A percentile compares a stretch with the other conserved stretches of the same genome.
Conservation (phyloP, 30 jellyfish, hydroid and myxozoan genomes). For the Turritopsis rubra region DNA sequence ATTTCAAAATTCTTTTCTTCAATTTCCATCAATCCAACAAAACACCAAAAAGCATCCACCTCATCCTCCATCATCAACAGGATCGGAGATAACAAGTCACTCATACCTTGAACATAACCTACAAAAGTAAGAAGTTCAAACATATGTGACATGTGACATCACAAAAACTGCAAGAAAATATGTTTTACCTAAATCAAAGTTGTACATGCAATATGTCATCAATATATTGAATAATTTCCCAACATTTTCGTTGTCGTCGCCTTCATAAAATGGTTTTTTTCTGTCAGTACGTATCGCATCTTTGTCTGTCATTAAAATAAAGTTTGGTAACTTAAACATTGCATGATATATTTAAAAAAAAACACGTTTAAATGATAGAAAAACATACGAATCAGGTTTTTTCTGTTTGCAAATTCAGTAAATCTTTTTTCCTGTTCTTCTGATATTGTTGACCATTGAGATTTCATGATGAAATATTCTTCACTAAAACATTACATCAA, state of each 20-base stretch:
- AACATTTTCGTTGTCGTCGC: constrained; percentile 61
- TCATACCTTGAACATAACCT: constrained; percentile 98
- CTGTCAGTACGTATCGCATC: constrained; percentile 84
- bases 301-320: constrained; percentile 37
- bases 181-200: constrained; percentile 85
- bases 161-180: background rate
- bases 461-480: constrained; percentile 48
- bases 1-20: constrained; percentile 78
- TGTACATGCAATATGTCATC: constrained; percentile 97
- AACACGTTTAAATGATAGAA: background rate
- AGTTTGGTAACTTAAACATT: background rate
- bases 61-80: constrained; percentile 78
- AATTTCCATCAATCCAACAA: constrained; percentile 83
- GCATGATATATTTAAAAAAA: background rate
- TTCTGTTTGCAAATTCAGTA: constrained; percentile 65
- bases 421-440: constrained; percentile 53
- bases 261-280: constrained; percentile 46
- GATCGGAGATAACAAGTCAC: constrained; percentile 86
- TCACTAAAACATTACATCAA: background rate
- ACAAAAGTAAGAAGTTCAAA: background rate
- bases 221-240: constrained; percentile 53
- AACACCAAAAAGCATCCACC: constrained; percentile 90
- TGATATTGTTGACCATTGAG: constrained; percentile 77
- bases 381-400: constrained; percentile 55
- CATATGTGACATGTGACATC: background rate